Conservation (phyloP, 2,113 vertebrate genomes). For the Bubo bubo region DNA sequence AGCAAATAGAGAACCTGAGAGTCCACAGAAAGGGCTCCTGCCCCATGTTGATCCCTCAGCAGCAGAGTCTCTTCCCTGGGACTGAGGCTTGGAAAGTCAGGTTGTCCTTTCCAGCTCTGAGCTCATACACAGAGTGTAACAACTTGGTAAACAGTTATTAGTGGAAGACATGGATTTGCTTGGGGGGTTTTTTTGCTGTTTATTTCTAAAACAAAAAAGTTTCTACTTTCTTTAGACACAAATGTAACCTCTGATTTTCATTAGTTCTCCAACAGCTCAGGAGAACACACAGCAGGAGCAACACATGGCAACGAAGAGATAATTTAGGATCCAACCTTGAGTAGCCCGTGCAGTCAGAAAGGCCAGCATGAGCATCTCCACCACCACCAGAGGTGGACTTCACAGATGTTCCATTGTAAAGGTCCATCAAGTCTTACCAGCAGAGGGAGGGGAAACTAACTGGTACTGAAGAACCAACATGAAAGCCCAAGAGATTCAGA, state of each 20-base stretch:
- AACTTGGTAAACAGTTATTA: not conserved
- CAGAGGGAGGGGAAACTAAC: not conserved
- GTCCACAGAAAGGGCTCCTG: not conserved
- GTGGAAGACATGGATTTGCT: not conserved
- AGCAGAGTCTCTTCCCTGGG: not conserved
- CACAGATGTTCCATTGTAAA: not conserved
- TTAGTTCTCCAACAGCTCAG: not conserved
- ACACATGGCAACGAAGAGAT: not conserved
- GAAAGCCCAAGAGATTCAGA: not conserved
- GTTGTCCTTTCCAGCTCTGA: not conserved
- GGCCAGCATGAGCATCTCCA: not conserved
- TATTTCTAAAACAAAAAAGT: not conserved
- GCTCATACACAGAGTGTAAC: not conserved
- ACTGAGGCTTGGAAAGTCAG: not conserved
- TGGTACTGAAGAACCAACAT: not conserved
- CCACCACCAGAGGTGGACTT: not conserved
- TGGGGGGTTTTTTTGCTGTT: not conserved
- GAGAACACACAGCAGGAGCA: not conserved
- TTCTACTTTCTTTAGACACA: not conserved
- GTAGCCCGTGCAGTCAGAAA: not conserved
- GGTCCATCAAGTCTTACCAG: not conserved
- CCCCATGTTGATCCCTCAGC: not conserved
- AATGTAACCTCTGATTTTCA: not conserved
- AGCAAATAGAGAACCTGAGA: not conserved
- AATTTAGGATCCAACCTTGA: not conserved